A percentile compares a stretch with the other conserved stretches of the same genome.
Evolutionary conservation across 2,113 vertebrate species (phyloP).

Genomic region (Atrichornis clamosus): DNA sequence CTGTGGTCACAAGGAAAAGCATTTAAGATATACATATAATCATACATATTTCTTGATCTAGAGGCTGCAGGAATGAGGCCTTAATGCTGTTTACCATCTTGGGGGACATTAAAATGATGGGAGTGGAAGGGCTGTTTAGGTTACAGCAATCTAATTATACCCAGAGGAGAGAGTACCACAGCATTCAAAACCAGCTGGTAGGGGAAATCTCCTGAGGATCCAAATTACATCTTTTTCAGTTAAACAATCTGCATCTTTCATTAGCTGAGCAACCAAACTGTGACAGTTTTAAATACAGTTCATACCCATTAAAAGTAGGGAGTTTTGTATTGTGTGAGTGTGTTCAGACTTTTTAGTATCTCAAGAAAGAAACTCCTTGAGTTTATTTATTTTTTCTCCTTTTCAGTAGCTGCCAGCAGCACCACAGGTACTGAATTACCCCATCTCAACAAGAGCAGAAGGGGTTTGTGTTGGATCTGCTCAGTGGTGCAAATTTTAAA

Average conservation of each 20-base stretch:
- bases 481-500: neutral
- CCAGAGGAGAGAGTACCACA: constrained; percentile 42
- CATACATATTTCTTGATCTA: neutral
- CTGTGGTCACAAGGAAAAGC: constrained; percentile 8
- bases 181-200: constrained; percentile 28
- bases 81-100: constrained; percentile 64
- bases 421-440: neutral
- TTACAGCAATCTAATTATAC: constrained; percentile 46
- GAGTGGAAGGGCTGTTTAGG: constrained; percentile 49
- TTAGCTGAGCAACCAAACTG: neutral
- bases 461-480: neutral
- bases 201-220: constrained; percentile 10
- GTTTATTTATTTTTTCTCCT: neutral
- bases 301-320: neutral
- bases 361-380: neutral
- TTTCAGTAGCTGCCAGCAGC: neutral
- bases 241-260: neutral
- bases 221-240: neutral
- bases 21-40: neutral
- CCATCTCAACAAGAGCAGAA: neutral
- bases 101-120: constrained; percentile 52
- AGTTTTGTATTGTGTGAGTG: neutral
- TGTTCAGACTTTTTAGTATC: neutral
- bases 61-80: neutral
- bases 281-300: neutral